These are phyloP conservation scores for Macrophya annulata DNA, from an alignment of 2,888 invertebrate genomes.

Conservation along the genomic window DNA sequence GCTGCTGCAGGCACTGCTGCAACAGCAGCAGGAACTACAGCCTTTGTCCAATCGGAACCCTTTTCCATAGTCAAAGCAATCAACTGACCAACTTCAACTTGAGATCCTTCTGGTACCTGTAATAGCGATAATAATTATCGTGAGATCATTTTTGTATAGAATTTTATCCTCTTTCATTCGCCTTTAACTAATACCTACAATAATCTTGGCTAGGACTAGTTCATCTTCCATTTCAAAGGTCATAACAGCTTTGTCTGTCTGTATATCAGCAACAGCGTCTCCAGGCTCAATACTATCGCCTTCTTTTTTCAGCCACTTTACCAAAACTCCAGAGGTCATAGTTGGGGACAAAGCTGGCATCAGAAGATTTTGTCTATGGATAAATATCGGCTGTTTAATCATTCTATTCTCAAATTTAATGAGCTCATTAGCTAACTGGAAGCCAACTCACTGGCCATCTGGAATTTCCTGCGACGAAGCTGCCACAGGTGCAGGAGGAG, in stretches of 20 bases:
- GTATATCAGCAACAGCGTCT: slow-evolving; percentile 85
- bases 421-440: neutral
- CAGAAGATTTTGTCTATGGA: slow-evolving; percentile 74
- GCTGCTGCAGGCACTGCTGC: slow-evolving; percentile 60
- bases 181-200: slow-evolving; percentile 75
- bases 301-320: slow-evolving; percentile 83
- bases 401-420: neutral
- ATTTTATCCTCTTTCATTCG: neutral
- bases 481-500: slow-evolving; percentile 60
- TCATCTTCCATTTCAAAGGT: slow-evolving; percentile 84
- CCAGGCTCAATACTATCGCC: slow-evolving; percentile 82
- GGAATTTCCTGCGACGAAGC: slow-evolving; percentile 66
- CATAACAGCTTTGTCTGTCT: slow-evolving; percentile 85
- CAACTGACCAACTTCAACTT: slow-evolving; percentile 80
- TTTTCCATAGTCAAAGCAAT: slow-evolving; percentile 84
- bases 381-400: neutral
- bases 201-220: slow-evolving; percentile 83
- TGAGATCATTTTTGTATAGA: neutral
- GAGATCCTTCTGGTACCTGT: slow-evolving; percentile 80
- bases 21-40: slow-evolving; percentile 74
- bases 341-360: slow-evolving; percentile 86
- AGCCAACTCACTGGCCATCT: slow-evolving; percentile 73
- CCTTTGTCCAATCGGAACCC: slow-evolving; percentile 84
- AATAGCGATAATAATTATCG: slow-evolving; percentile 17
- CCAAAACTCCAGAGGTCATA: slow-evolving; percentile 83